phyloP scores from a whole-genome alignment of 2,113 vertebrate species.

The Scartelaos histophorus region DNA sequence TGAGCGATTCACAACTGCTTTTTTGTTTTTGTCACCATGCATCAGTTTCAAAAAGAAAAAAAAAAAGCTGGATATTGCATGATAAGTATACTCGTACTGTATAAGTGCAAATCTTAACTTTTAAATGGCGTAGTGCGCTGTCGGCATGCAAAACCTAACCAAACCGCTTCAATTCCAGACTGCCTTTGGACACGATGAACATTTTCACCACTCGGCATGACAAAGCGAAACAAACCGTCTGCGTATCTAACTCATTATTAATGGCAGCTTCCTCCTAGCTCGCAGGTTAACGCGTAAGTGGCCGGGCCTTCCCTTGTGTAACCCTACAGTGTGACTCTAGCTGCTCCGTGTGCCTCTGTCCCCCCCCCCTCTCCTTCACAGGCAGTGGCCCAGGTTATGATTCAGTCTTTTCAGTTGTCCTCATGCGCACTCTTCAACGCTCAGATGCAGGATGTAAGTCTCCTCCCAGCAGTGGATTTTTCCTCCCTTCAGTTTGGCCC shows the following conservation, averaged over 20 bases:
- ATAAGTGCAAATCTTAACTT: no score
- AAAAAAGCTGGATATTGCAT: no score
- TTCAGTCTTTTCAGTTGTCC: conserved; percentile 99
- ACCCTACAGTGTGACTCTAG: not conserved
- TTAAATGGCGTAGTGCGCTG: not conserved
- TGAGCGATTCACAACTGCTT: not conserved
- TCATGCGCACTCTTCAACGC: conserved; percentile 99
- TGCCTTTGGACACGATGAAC: conserved; percentile 10
- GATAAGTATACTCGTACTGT: no score
- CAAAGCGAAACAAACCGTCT: conserved; percentile 19
- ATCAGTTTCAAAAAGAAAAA: not conserved
- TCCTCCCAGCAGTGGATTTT: conserved; percentile 16
- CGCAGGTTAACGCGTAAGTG: conserved; percentile 31
- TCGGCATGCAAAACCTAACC: not conserved
- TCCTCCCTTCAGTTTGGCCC: conserved; percentile 51
- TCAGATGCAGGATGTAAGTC: conserved; percentile 99
- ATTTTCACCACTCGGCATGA: conserved; percentile 47
- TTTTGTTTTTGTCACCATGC: not conserved
- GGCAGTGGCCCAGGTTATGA: conserved; percentile 99
- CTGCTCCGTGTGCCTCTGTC: conserved; percentile 76
- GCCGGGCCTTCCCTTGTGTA: not conserved
- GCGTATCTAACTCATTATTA: conserved; percentile 31
- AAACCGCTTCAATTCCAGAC: conserved; percentile 9
- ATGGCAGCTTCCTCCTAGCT: conserved; percentile 26
- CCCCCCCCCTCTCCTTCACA: conserved; percentile 87